Percentiles rank a stretch among this genome's conserved stretches.
Conservation (phyloP, 1,140 invertebrate species). For the Rhyacophila brunnea region DNA sequence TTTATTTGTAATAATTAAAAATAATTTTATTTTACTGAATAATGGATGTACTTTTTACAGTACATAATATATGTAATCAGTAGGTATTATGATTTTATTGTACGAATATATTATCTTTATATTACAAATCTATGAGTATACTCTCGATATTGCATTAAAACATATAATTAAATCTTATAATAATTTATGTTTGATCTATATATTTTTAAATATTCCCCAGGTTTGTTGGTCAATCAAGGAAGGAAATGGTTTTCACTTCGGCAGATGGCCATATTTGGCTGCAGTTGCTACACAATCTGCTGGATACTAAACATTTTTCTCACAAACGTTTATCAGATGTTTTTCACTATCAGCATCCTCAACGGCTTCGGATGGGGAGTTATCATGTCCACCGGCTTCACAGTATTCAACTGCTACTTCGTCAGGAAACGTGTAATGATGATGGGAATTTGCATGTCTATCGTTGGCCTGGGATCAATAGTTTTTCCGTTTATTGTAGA, state of each 20-base stretch:
- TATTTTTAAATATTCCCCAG: too few species aligned
- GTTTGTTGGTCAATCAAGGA: conserved; percentile 55
- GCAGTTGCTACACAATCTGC: conserved; percentile 51
- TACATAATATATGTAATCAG: too few species aligned
- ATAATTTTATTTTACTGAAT: too few species aligned
- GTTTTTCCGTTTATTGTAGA: conserved; percentile 57
- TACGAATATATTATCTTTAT: too few species aligned
- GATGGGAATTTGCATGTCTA: conserved; percentile 51
- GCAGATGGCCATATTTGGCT: conserved; percentile 53
- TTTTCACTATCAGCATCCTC: conserved; percentile 51
- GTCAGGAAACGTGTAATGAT: conserved; percentile 48
- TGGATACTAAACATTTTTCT: conserved; percentile 54
- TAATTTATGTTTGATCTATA: too few species aligned
- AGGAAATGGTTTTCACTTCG: conserved; percentile 52
- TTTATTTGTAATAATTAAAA: too few species aligned
- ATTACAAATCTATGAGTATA: too few species aligned
- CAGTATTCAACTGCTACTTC: conserved; percentile 53
- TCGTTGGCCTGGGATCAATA: conserved; percentile 53
- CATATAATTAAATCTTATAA: too few species aligned
- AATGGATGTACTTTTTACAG: too few species aligned
- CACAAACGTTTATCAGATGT: conserved; percentile 51
- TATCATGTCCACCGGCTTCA: conserved; percentile 41
- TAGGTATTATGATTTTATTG: too few species aligned
- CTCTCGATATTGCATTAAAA: too few species aligned
- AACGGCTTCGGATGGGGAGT: conserved; percentile 49